Evolutionary conservation across 1,140 invertebrate species (phyloP).

Genomic region (Plodia interpunctella): DNA sequence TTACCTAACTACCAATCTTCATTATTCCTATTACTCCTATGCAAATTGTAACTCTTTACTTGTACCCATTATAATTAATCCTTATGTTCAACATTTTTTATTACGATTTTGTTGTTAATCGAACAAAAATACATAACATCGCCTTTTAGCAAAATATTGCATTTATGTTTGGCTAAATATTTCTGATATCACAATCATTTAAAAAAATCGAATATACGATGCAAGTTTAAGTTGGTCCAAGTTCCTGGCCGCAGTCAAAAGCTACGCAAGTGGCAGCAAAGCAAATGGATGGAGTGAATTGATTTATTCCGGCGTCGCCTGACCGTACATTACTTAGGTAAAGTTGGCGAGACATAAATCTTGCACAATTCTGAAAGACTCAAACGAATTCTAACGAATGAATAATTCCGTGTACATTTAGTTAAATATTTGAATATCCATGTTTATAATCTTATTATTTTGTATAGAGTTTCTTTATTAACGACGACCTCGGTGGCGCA

Average conservation of each 20-base stretch:
- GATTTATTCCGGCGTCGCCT: conserved; percentile 44
- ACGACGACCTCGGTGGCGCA: too few relatives aligned
- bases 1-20: conserved; percentile 62
- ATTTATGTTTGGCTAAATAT: too few relatives aligned
- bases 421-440: too few relatives aligned
- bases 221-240: not conserved
- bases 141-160: too few relatives aligned
- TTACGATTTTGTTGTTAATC: too few relatives aligned
- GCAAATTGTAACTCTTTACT: conserved; percentile 26
- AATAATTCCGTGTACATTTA: conserved; percentile 54
- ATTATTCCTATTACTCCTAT: conserved; percentile 59
- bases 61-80: too few relatives aligned
- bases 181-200: too few relatives aligned
- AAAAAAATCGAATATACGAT: too few relatives aligned
- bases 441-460: too few relatives aligned
- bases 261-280: not conserved
- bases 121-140: too few relatives aligned
- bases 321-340: conserved; percentile 33
- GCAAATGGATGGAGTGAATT: conserved; percentile 21
- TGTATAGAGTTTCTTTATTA: too few relatives aligned
- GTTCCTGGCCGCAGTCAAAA: conserved; percentile 6
- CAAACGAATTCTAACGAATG: conserved; percentile 43
- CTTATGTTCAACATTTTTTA: too few relatives aligned
- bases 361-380: conserved; percentile 36
- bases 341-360: conserved; percentile 51